phyloP scores from a whole-genome alignment of 1,140 invertebrate genomes.

The Lordiphosa collinella region DNA sequence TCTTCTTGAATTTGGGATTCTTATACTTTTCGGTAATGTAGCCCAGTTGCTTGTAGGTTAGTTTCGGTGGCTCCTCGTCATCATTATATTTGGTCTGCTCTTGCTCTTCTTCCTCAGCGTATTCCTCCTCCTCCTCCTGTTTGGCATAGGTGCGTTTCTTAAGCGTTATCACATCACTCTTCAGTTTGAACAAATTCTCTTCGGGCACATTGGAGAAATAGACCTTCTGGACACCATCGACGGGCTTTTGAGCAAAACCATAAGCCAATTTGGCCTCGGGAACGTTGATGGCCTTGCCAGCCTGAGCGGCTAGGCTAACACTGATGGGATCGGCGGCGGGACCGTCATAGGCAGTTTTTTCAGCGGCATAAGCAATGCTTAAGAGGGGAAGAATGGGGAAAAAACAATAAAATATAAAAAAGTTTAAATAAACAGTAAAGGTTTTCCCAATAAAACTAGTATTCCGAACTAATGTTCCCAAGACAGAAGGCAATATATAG shows the following conservation, averaged over 20 bases:
- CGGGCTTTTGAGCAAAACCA: constrained; percentile 77
- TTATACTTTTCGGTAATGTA: constrained; percentile 67
- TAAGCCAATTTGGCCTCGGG: constrained; percentile 79
- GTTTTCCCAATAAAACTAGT: too few relatives aligned
- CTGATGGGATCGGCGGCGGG: constrained; percentile 80
- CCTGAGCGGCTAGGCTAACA: constrained; percentile 76
- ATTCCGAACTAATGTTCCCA: too few relatives aligned
- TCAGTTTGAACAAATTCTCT: constrained; percentile 79
- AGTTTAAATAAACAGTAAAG: too few relatives aligned
- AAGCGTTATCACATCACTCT: constrained; percentile 79
- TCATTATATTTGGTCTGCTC: constrained; percentile 29
- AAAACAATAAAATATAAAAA: too few relatives aligned
- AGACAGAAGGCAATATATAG: too few relatives aligned
- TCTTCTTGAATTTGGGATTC: constrained; percentile 64
- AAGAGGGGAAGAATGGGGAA: background rate
- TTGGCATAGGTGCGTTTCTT: constrained; percentile 55
- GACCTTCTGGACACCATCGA: constrained; percentile 59
- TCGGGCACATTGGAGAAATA: constrained; percentile 74
- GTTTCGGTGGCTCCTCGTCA: constrained; percentile 34
- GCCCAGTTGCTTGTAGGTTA: constrained; percentile 72
- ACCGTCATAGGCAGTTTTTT: constrained; percentile 39
- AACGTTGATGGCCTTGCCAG: constrained; percentile 64
- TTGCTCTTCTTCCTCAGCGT: constrained; percentile 47
- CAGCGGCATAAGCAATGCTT: constrained; percentile 45
- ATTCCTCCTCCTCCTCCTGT: constrained; percentile 59